Evolutionary conservation across 64 coral and sea anemone species (phyloP).

Genomic region (Anthopleura sola): DNA sequence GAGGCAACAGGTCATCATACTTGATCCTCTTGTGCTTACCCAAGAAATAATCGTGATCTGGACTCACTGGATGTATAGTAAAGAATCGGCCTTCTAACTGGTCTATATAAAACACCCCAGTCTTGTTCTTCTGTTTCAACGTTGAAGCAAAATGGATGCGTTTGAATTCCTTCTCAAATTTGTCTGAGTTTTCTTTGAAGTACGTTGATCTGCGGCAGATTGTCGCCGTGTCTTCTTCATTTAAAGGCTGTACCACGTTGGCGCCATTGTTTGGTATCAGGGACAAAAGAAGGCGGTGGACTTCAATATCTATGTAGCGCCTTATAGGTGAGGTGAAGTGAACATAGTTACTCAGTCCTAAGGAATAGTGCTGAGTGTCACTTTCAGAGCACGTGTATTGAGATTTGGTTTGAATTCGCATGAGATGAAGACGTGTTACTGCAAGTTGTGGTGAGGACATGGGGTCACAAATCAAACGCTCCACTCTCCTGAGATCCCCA

Average conservation of each 20-base stretch:
- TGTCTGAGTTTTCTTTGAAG: constrained; percentile 43
- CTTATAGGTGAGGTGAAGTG: constrained; percentile 92
- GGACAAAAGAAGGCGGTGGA: constrained; percentile 52
- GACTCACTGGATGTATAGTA: constrained; percentile 38
- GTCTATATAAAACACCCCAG: constrained; percentile 44
- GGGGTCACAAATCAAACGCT: constrained; percentile 56
- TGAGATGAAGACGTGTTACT: constrained; percentile 29
- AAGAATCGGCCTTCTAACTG: constrained; percentile 40
- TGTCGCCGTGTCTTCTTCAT: constrained; percentile 44
- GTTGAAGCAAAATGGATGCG: constrained; percentile 53
- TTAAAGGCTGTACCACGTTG: not conserved
- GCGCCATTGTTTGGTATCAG: not conserved
- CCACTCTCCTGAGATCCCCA: constrained; percentile 17
- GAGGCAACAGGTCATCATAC: constrained; percentile 5
- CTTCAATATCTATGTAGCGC: constrained; percentile 79
- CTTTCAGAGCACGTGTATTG: constrained; percentile 22
- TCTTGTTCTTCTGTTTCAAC: constrained; percentile 27
- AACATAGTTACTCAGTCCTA: constrained; percentile 56
- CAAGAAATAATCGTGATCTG: constrained; percentile 46
- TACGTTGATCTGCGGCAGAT: constrained; percentile 71
- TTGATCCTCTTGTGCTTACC: constrained; percentile 8
- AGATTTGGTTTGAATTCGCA: constrained; percentile 62
- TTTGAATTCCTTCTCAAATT: constrained; percentile 74
- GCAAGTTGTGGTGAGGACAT: constrained; percentile 67
- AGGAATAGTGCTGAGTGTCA: constrained; percentile 47